Base-by-base conservation (phyloP, 2,113 vertebrate genomes). In the Oryzias melastigma region DNA sequence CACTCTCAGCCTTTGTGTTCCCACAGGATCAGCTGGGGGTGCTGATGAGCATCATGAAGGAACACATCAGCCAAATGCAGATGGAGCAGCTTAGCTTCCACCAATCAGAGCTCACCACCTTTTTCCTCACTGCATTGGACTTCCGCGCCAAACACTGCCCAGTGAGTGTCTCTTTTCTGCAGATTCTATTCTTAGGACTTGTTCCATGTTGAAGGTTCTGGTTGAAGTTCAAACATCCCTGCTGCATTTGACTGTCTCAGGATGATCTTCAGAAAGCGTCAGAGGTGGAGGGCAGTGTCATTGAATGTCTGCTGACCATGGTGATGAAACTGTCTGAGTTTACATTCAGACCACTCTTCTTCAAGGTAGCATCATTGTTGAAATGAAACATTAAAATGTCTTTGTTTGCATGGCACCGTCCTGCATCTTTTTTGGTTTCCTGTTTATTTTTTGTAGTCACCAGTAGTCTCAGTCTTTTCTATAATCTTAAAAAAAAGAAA, bases 281-380 rank as follows among this genome's bases (percentile, higher is more conserved):
- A 14, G 90, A 87, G 64, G 89, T 91, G 0, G 97, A 99, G 65
- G 85, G 88, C 48, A 67, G 19, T 7, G 89, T 97, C 74, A 93
- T 98, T 47, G 92, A 93, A 67, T 96, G 93, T 80, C 91, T 98
- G 12, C 59, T 97, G 41, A 85, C 86, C 70, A 95, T 99, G 97
- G 90, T 99, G 64, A 93, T 99, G 89, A 99, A 98, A 60, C 94
- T 99, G 54, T 98, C 97, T 0, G 97, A 99, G 74, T 91, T 94
- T 70, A 94, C 95, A 0, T 99, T 99, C 90, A 93, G 97, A 29
- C 95, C 96, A 1, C 87, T 98, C 13, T 98, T 99, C 89, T 99
- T 99, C 80, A 99, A 96, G 94, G 97, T 97, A 84, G 68, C 13
- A 3, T 14, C 18, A 8, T n/a, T 5, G 10, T 27, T 27, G 25